Evolutionary conservation across 1,140 invertebrate species (phyloP).

Genomic region (Saxidomus purpurata): DNA sequence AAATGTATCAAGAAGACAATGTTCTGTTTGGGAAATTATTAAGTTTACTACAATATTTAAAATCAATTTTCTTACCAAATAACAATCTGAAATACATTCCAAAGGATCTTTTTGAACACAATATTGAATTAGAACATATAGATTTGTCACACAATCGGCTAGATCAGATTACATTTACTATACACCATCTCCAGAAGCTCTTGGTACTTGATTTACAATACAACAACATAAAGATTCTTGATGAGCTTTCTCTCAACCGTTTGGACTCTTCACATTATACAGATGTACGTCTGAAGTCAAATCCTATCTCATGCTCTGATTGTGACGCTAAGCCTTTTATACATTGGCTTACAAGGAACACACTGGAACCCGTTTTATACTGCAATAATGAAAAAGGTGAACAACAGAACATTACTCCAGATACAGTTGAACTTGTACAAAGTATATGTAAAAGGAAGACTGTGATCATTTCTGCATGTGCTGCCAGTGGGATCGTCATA

Average conservation of each 20-base stretch:
- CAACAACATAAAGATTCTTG: too few relatives aligned
- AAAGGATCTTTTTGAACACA: background rate
- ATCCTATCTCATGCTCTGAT: background rate
- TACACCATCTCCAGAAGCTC: background rate
- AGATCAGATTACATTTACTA: background rate
- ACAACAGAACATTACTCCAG: background rate
- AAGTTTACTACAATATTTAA: background rate
- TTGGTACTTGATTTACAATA: too few relatives aligned
- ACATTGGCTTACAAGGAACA: background rate
- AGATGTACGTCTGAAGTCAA: background rate
- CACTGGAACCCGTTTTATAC: background rate
- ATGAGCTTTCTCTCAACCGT: background rate
- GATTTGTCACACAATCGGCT: background rate
- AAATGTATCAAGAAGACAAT: background rate
- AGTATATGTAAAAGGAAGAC: too few relatives aligned
- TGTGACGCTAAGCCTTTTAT: background rate
- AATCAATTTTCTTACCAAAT: too few relatives aligned
- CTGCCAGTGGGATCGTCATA: background rate
- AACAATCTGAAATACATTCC: background rate
- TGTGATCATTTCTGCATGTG: background rate
- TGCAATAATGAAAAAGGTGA: background rate
- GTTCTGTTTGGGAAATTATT: background rate
- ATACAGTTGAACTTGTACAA: too few relatives aligned
- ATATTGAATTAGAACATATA: background rate
- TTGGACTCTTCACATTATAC: background rate